Evolutionary conservation across 23 tunicate species (phyloP), one percentile per base, ranked within the genome.

Genomic region (Halocynthia aurantium): DNA sequence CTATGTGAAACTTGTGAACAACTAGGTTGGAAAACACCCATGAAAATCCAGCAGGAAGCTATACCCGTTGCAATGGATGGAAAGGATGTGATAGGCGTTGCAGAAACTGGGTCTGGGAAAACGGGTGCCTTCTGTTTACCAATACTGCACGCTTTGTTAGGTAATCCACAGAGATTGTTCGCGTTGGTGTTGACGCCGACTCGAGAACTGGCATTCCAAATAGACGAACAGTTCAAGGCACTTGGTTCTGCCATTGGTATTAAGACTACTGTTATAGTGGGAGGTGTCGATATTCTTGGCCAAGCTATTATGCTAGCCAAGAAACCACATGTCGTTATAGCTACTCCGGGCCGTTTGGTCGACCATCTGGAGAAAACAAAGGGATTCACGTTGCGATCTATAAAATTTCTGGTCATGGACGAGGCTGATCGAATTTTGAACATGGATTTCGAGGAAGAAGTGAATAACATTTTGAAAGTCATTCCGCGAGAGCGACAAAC

Each of bases 61-160:
- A 93, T 93, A 44, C 98, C 98, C 0, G 83, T 87, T 71, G 98
- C 94, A 55, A 15, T 93, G 51, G 87, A 87, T 75, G 94, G 98
- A 51, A 93, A 87, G 22, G 98, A 93, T 84, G 98, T 93, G 13
- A 93, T 93, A 74, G 98, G 98, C 5, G 66, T 93, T 31, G 98
- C 98, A 6, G 93, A 87, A 77, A 93, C 98, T 22, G 98, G 98
- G n/a, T 93, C 98, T 52, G 98, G 98, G 55, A 93, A 93, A 76
- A 93, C 98, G 22, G 98, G 89, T 53, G 98, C 98, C 10, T 93
- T 93, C 71, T 87, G 94, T 69, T 54, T 93, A 22, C 98, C 98
- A 6, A 81, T 93, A 12, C 54, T 93, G 51, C 98, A 93, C 66
- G 84, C 89, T 10, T 76, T 93, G 50, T 64, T 93, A 40, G 89